Base-by-base conservation (phyloP, 2,888 invertebrate species). In the Maniola hyperantus region DNA sequence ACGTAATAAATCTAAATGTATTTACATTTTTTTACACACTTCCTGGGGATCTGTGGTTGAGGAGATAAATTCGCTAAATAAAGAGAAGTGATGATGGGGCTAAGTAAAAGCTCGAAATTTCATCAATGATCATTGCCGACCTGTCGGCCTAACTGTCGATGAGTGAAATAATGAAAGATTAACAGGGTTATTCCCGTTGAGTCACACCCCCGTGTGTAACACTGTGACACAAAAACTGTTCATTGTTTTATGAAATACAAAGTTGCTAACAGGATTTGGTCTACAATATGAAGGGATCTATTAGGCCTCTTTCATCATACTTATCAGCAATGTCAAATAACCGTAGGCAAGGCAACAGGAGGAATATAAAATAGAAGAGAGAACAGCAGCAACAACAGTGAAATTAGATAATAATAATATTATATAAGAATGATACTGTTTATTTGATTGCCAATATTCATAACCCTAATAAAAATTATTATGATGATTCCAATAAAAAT, bases 21-120 rank as follows among this genome's bases (percentile, higher is more conserved):
- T 89, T 80, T 91, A 90, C 90, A 92, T 81, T 81, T 26, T 63
- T 81, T 82, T 85, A 84, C 77, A 89, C 90, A 90, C 90, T 91
- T 91, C 90, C 91, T 91, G 91, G 79, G 65, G 78, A 78, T 80
- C 76, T 78, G 74, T 82, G 79, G 74, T 74, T 79, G 73, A 72
- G 75, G 83, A 81, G 74, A 73, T 79, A 77, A 81, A 78, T 79
- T 76, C 74, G 74, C 68, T 70, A 75, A 75, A 72, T 72, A 69
- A 76, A 78, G 76, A 73, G 77, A 73, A 74, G 77, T 69, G 77
- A 83, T 75, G 83, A 85, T 84, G 84, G 81, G 82, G 82, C 79
- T 79, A 79, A 77, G 74, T 76, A 76, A 70, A 88, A 87, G 87
- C 87, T 88, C 87, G 88, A 89, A 89, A 89, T 90, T 91, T 89